Base-by-base conservation (phyloP, 2,888 invertebrate species). In the Ariolimax columbianus region DNA sequence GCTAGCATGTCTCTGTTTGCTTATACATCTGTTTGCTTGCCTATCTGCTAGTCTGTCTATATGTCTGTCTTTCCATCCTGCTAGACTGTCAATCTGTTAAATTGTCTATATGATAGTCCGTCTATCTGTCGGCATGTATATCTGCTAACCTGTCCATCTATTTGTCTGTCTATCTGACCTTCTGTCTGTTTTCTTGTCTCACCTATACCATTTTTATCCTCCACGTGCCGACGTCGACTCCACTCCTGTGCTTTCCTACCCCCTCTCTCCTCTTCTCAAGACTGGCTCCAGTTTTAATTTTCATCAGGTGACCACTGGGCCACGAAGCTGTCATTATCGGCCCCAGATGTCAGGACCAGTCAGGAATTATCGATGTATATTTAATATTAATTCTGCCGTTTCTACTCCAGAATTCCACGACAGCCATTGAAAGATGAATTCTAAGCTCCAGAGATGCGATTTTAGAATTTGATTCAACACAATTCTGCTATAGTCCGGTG, bases 361-460 rank as follows among this genome's bases (percentile, higher is more conserved):
- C 77, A 59, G 19, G 79, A 73, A 77, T 86, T 86, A 86, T 83
- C 72, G 86, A 86, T 86, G 82, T 86, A 73, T 83, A 86, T 86
- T 86, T 78, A 86, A 86, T 86, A 86, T 83, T 79, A 82, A 86
- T 86, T 73, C 86, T 73, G 47, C n/a, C 30, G 23, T n/a, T 66
- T 23, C 66, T 23, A 11, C 40, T 30, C 40, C 30, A 33, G 36
- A 26, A 7, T 78, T n/a, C 40, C 30, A 26, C 1, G 55, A 23
- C 33, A 78, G 78, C 66, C 40, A 43, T 75, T 19, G 47, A n/a
- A 47, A 75, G 30, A 47, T 17, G 47, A 47, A 11, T 43, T 47
- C 73, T 47, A 1, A 75, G 17, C 73, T 75, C 30, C 73, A 75
- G 73, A 75, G 47, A 30, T 47, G 30, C 17, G 26, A 75, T 6